These are phyloP conservation scores for Aphelenchoides besseyi DNA, from an alignment of 1,140 invertebrate genomes.

Conservation along the genomic window DNA sequence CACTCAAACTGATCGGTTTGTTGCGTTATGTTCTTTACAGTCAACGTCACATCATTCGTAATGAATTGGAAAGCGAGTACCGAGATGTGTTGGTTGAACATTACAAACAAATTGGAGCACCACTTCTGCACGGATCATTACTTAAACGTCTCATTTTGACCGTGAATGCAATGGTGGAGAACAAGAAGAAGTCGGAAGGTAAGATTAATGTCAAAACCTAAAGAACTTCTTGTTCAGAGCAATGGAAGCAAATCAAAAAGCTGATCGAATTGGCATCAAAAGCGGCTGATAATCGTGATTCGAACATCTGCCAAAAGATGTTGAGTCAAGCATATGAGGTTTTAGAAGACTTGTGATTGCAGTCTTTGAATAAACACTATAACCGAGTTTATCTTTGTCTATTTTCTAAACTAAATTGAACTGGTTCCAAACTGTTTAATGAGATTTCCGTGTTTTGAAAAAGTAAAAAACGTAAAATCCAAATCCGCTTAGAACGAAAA, in stretches of 20 bases:
- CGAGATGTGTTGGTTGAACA: neutral
- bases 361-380: no score
- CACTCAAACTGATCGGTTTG: neutral
- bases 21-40: neutral
- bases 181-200: neutral
- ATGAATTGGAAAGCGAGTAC: neutral
- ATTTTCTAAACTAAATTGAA: no score
- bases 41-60: neutral
- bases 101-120: neutral
- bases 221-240: neutral
- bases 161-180: neutral
- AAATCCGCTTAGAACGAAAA: slow-evolving; percentile 38
- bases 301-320: no score
- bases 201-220: neutral
- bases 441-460: neutral
- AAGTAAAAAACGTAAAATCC: slow-evolving; percentile 29
- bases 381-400: no score
- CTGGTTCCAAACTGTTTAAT: no score
- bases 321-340: no score
- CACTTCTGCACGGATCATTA: neutral
- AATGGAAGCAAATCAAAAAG: neutral
- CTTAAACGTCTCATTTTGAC: neutral
- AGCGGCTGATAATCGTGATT: no score
- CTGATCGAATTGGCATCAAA: no score
- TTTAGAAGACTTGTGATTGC: no score